Conservation (phyloP, 2,113 vertebrate genomes). For the Carassius carassius region DNA sequence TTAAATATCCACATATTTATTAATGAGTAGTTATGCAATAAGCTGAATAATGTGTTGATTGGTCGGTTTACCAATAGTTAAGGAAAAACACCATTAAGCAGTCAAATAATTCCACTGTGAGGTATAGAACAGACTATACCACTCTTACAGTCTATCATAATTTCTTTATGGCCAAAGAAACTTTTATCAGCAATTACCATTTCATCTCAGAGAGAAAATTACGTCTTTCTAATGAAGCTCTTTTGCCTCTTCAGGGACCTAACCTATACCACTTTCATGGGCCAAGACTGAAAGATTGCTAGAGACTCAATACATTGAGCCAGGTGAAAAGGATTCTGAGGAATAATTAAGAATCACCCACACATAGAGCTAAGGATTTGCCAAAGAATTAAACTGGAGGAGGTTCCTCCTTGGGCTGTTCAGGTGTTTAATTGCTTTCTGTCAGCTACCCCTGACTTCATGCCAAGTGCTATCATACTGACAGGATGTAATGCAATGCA, state of each 20-base stretch:
- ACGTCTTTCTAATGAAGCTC: slow-evolving; percentile 5
- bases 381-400: slow-evolving; percentile 34
- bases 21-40: neutral
- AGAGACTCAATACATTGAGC: slow-evolving; percentile 7
- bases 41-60: neutral
- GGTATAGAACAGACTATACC: neutral
- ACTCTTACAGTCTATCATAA: neutral
- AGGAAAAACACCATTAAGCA: neutral
- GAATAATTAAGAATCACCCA: slow-evolving; percentile 38
- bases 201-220: neutral
- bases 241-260: neutral
- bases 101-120: neutral
- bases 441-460: slow-evolving; percentile 35
- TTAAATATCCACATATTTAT: neutral
- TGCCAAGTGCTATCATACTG: slow-evolving; percentile 45
- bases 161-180: neutral
- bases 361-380: slow-evolving; percentile 32
- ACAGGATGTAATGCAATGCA: slow-evolving; percentile 19
- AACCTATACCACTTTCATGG: neutral
- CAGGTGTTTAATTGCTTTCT: slow-evolving; percentile 52
- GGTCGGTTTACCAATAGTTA: neutral
- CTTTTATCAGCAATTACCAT: neutral
- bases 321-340: slow-evolving; percentile 19
- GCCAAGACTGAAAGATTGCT: slow-evolving; percentile 12
- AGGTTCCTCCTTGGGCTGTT: slow-evolving; percentile 40